Conservation (phyloP, 2,797 vertebrate species). For the Hipposideros larvatus region DNA sequence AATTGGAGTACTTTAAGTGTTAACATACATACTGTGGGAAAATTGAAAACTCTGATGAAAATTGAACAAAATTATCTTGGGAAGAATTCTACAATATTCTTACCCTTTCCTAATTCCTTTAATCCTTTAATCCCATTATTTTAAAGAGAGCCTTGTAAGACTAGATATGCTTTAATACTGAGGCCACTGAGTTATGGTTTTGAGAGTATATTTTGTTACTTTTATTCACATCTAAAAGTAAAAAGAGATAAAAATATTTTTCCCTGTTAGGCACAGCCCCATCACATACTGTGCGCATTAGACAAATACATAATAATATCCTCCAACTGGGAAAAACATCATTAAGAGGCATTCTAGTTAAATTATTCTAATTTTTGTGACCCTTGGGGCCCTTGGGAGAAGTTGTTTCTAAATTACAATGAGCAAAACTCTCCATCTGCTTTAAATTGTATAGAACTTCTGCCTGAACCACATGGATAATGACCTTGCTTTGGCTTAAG, state of each 20-base stretch:
- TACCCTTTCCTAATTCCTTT: background rate
- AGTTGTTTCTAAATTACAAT: constrained; percentile 35
- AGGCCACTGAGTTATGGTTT: background rate
- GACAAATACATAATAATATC: constrained; percentile 33
- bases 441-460: constrained; percentile 13
- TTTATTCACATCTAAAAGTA: constrained; percentile 41
- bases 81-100: background rate
- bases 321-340: constrained; percentile 17
- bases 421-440: constrained; percentile 46
- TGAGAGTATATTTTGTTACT: background rate
- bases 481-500: constrained; percentile 15
- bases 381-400: constrained; percentile 13
- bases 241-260: constrained; percentile 41
- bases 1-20: background rate
- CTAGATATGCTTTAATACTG: background rate
- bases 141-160: background rate
- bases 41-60: background rate
- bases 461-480: constrained; percentile 1
- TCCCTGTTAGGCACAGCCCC: background rate
- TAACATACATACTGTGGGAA: background rate
- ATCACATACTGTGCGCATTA: background rate
- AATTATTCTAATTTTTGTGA: constrained; percentile 37
- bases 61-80: background rate
- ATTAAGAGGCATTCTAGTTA: background rate
- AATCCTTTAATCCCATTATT: background rate